Conservation (phyloP, 2,797 vertebrate species). For the Phrynocephalus guinanensis region DNA sequence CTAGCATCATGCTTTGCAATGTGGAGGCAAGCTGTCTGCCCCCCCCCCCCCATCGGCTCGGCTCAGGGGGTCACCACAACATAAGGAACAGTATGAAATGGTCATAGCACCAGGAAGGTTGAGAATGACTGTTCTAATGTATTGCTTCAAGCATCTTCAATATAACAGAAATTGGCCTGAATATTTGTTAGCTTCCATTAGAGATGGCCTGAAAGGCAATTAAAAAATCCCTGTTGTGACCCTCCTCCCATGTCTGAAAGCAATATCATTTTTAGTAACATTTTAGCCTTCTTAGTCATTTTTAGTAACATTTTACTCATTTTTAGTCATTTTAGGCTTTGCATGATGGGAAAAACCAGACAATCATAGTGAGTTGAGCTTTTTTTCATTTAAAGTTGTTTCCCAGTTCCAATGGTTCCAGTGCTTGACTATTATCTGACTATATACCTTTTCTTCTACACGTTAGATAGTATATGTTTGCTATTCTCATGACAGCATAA, state of each 20-base stretch:
- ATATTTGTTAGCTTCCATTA: conserved; percentile 20
- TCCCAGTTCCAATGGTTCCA: conserved; percentile 24
- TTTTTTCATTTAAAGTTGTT: too few species aligned
- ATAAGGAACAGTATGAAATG: too few species aligned
- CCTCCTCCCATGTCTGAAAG: conserved; percentile 38
- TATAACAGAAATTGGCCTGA: conserved; percentile 49
- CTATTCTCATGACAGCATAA: neutral
- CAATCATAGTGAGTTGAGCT: conserved; percentile 25
- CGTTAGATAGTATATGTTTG: neutral
- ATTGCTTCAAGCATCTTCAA: conserved; percentile 15
- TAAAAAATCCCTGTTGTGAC: conserved; percentile 49
- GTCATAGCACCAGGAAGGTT: neutral
- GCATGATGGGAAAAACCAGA: conserved; percentile 22
- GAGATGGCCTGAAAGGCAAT: conserved; percentile 55
- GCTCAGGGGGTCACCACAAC: too few species aligned
- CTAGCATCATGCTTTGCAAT: too few species aligned
- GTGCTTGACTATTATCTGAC: conserved; percentile 15
- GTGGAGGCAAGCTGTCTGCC: too few species aligned
- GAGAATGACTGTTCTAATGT: neutral
- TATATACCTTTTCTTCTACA: conserved; percentile 6
- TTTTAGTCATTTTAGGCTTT: neutral
- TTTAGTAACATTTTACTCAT: too few species aligned
- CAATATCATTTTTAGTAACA: conserved; percentile 40
- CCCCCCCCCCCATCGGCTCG: too few species aligned
- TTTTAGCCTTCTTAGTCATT: too few species aligned